Conservation (phyloP, 1,140 invertebrate species). For the Cyrtorhinus lividipennis region DNA sequence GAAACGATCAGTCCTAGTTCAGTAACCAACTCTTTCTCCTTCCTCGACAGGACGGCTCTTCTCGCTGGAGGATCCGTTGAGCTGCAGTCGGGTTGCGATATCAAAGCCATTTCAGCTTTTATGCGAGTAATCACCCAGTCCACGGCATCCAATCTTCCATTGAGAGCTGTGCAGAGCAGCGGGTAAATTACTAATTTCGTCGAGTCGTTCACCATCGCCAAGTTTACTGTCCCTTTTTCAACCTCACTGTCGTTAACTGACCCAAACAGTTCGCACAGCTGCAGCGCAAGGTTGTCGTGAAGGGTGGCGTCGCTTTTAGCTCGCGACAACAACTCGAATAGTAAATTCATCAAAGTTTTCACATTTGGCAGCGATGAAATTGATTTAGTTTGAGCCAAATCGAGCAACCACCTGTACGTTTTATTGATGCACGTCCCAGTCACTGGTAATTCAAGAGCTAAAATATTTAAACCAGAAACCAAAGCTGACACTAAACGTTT, state of each 20-base stretch:
- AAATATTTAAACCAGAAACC: conserved; percentile 15
- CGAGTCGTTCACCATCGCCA: conserved; percentile 18
- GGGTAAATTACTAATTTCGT: conserved; percentile 17
- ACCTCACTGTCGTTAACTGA: conserved; percentile 22
- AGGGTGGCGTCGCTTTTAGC: conserved; percentile 21
- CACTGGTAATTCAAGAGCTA: conserved; percentile 18
- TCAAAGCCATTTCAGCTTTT: conserved; percentile 16
- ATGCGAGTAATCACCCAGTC: conserved; percentile 19
- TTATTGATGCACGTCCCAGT: conserved; percentile 12
- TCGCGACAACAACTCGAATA: conserved; percentile 17
- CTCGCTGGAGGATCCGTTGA: conserved; percentile 8
- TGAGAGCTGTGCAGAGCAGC: conserved; percentile 19
- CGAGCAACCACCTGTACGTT: conserved; percentile 20
- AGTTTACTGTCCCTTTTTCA: conserved; percentile 19
- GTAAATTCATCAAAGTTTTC: conserved; percentile 19
- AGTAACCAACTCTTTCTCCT: conserved; percentile 21
- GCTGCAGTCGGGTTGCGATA: conserved; percentile 12
- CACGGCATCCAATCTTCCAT: conserved; percentile 18
- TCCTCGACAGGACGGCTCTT: conserved; percentile 6
- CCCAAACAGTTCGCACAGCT: conserved; percentile 23
- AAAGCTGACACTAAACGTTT: conserved; percentile 18
- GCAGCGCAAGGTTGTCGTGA: conserved; percentile 21
- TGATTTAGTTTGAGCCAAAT: conserved; percentile 20
- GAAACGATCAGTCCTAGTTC: conserved; percentile 20
- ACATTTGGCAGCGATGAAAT: conserved; percentile 10